phyloP scores from a whole-genome alignment of 1,140 invertebrate species.

The Pantala flavescens region DNA sequence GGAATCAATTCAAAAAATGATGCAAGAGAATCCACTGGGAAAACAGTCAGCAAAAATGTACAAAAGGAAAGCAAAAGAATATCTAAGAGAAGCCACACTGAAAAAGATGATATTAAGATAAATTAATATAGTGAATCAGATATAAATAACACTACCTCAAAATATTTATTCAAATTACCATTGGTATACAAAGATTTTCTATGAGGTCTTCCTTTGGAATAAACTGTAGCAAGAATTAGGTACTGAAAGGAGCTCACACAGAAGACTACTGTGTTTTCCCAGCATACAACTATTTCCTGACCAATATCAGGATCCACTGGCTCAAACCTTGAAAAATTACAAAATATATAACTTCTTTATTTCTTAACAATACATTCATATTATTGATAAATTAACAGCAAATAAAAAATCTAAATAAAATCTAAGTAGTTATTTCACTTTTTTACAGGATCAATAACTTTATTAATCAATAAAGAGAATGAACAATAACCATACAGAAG shows the following conservation, averaged over 20 bases:
- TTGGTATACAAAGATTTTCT: slow-evolving; percentile 40
- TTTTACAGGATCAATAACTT: too few relatives aligned
- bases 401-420: too few relatives aligned
- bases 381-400: too few relatives aligned
- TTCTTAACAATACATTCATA: too few relatives aligned
- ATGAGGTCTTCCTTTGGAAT: slow-evolving; percentile 47
- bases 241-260: slow-evolving; percentile 52
- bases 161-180: background rate
- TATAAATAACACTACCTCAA: background rate
- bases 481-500: too few relatives aligned
- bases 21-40: slow-evolving; percentile 1
- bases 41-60: slow-evolving; percentile 13
- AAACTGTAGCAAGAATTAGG: slow-evolving; percentile 45
- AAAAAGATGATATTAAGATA: slow-evolving; percentile 35
- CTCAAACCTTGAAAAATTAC: slow-evolving; percentile 24
- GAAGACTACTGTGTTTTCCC: slow-evolving; percentile 45
- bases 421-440: too few relatives aligned
- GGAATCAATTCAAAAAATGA: background rate
- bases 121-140: background rate
- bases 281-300: slow-evolving; percentile 31
- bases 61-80: background rate
- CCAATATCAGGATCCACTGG: slow-evolving; percentile 24
- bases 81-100: background rate
- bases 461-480: too few relatives aligned
- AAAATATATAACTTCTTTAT: too few relatives aligned